Evolutionary conservation across 2,888 invertebrate species (phyloP).

Genomic region (Ophraella communa): DNA sequence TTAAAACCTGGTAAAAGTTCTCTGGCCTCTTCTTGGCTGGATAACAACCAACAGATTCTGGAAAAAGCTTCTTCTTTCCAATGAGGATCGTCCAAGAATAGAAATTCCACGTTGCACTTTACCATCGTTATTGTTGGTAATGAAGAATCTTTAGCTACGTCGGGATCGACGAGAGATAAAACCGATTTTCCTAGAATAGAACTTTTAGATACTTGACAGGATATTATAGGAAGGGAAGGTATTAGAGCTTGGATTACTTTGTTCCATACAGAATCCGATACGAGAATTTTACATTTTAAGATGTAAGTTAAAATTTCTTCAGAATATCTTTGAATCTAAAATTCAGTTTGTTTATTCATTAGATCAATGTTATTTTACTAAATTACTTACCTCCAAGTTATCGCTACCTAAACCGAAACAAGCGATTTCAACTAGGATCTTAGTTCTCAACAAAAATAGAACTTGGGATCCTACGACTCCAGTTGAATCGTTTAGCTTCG

Average conservation of each 20-base stretch:
- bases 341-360: no score
- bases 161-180: slow-evolving; percentile 69
- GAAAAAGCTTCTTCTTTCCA: slow-evolving; percentile 63
- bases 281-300: slow-evolving; percentile 68
- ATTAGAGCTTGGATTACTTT: slow-evolving; percentile 66
- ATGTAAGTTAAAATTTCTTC: slow-evolving; percentile 69
- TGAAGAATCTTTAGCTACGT: slow-evolving; percentile 66
- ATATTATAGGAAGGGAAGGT: slow-evolving; percentile 68
- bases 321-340: slow-evolving; percentile 65
- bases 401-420: slow-evolving; percentile 66
- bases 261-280: slow-evolving; percentile 70
- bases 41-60: slow-evolving; percentile 62
- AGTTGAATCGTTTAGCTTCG: slow-evolving; percentile 55
- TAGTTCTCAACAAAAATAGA: slow-evolving; percentile 65
- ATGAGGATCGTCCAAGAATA: slow-evolving; percentile 58
- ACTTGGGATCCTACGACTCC: slow-evolving; percentile 60
- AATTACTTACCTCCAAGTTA: slow-evolving; percentile 56
- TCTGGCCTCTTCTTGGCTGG: slow-evolving; percentile 58
- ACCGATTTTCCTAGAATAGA: slow-evolving; percentile 66
- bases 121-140: slow-evolving; percentile 65
- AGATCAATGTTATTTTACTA: no score
- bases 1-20: slow-evolving; percentile 61
- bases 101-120: slow-evolving; percentile 61
- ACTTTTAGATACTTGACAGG: slow-evolving; percentile 65
- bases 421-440: slow-evolving; percentile 69